Base-by-base conservation (phyloP, 2,888 invertebrate genomes). In the Drosophila borborema region DNA sequence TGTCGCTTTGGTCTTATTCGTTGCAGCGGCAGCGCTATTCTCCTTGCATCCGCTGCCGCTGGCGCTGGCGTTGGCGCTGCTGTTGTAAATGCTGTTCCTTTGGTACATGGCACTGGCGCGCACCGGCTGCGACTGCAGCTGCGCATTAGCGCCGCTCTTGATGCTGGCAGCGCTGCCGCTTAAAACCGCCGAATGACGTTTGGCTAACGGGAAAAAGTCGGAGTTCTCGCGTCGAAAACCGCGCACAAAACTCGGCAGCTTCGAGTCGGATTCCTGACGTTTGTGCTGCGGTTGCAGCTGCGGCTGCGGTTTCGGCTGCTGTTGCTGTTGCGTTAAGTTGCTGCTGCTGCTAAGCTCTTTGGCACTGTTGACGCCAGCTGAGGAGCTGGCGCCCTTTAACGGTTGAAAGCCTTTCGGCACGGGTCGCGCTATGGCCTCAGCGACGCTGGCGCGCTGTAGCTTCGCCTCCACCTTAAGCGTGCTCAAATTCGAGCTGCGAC, bases 191-290 rank as follows among this genome's bases (percentile, higher is more conserved):
- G 97, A 97, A 92, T 97, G 97, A 55, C 97, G 94, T 79, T 96
- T 95, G 28, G 96, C 95, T 63, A 96, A 93, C 12, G 97, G 96
- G 91, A 97, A 96, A 89, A 97, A 95, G 92, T 97, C 97, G 0
- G 97, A 97, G 92, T 97, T 97, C 92, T 97, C 97, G 77, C 97
- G 94, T 72, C 97, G 94, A 92, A 97, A 97, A 41, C 96, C 96
- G 81, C 96, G 95, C 78, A 96, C 95, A 93, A 97, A 96, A 73
- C 96, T 95, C 55, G 95, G 94, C 82, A 96, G 94, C 92, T 95
- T 96, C 16, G 95, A 94, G 90, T 96, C 97, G 71, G 96, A 94
- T 76, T 97, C 96, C 92, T 96, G 96, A 72, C 96, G 95, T 82
- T 96, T 95, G 91, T 96, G 96, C 71, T 82, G 82, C 6, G 38